Percentiles rank a stretch among this genome's conserved stretches.
phyloP scores from a whole-genome alignment of 2,888 invertebrate genomes.

The Cerceris ruficornis region DNA sequence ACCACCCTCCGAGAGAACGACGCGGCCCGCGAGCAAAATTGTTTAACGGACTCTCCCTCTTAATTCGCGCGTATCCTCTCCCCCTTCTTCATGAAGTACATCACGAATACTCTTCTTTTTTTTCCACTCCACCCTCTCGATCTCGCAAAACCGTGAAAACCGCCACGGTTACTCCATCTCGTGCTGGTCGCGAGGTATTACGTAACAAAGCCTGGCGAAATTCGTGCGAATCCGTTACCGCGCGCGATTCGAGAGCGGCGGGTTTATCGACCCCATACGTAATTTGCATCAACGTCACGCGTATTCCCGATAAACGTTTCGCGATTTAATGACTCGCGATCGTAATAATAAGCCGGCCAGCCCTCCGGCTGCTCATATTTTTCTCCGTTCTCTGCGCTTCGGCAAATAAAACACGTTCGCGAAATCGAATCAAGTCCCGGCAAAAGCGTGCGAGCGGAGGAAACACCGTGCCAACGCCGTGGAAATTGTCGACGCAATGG shows the following conservation, averaged over 20 bases:
- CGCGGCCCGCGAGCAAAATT: conserved; percentile 3
- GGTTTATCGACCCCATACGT: not conserved
- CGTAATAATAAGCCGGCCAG: not conserved
- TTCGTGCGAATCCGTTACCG: too few relatives aligned
- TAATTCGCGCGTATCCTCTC: too few relatives aligned
- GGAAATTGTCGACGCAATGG: conserved; percentile 35
- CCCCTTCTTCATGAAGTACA: too few relatives aligned
- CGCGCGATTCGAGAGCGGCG: too few relatives aligned
- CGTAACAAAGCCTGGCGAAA: too few relatives aligned
- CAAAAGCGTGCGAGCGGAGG: not conserved
- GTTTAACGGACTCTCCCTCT: conserved; percentile 18
- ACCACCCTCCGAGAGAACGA: not conserved
- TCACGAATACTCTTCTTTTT: too few relatives aligned
- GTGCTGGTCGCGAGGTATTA: not conserved
- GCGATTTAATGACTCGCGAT: not conserved
- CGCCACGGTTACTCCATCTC: not conserved
- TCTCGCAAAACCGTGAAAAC: not conserved
- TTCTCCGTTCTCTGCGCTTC: not conserved
- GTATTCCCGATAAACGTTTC: not conserved
- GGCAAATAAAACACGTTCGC: not conserved
- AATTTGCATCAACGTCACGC: not conserved
- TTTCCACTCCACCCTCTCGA: too few relatives aligned
- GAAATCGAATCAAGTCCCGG: not conserved
- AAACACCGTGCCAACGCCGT: not conserved
- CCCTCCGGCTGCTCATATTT: not conserved